Percentiles rank a stretch among this genome's conserved stretches.
Evolutionary conservation across 2,888 invertebrate genomes (phyloP).

Genomic region (Brassicogethes aeneus): DNA sequence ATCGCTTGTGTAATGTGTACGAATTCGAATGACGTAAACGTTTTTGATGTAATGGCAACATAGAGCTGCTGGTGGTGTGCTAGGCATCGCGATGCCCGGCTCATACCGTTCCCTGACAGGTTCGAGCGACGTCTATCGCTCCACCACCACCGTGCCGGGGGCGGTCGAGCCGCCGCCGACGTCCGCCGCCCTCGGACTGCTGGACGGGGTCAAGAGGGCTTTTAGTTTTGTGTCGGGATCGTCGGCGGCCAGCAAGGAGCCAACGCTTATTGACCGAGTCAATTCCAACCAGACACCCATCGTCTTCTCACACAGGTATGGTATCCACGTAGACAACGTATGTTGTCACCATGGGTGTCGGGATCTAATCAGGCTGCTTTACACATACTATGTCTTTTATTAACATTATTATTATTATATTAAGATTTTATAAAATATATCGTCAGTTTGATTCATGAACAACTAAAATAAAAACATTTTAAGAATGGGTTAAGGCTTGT

Average conservation of each 20-base stretch:
- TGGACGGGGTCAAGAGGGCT: slow-evolving; percentile 54
- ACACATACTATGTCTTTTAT: no score
- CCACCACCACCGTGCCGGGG: slow-evolving; percentile 50
- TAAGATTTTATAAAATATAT: no score
- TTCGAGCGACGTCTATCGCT: slow-evolving; percentile 49
- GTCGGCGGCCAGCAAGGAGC: slow-evolving; percentile 17
- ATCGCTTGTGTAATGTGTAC: slow-evolving; percentile 2
- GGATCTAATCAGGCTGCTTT: background rate
- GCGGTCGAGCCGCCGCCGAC: slow-evolving; percentile 10
- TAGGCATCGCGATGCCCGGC: slow-evolving; percentile 48
- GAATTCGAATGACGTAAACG: slow-evolving; percentile 11
- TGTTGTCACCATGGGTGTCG: background rate
- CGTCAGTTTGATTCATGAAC: no score
- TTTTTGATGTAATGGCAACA: slow-evolving; percentile 16
- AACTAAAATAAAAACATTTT: no score
- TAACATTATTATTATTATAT: no score
- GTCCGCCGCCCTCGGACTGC: slow-evolving; percentile 38
- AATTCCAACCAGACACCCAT: slow-evolving; percentile 24
- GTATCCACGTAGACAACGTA: slow-evolving; percentile 14
- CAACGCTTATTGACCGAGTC: slow-evolving; percentile 21
- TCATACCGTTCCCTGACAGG: slow-evolving; percentile 50
- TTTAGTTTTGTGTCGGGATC: slow-evolving; percentile 37
- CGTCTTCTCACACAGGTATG: slow-evolving; percentile 31
- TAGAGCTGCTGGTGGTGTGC: slow-evolving; percentile 8
- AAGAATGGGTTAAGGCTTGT: no score